Base-by-base conservation (phyloP, 2,113 vertebrate species). In the Odontesthes bonariensis region DNA sequence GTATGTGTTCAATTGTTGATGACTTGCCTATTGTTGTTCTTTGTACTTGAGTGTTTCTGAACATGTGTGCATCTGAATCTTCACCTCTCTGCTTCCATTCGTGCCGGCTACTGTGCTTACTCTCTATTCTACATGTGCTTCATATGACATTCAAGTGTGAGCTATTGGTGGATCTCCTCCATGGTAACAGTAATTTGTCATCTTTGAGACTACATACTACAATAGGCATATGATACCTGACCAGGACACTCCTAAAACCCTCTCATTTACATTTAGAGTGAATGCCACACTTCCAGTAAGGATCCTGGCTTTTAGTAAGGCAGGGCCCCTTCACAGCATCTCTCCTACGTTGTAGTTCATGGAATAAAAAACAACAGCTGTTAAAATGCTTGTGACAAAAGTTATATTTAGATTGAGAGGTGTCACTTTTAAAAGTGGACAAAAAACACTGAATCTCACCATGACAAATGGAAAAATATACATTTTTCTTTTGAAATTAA, bases 251-350 rank as follows among this genome's bases (percentile, higher is more conserved):
- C 75, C 86, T 88, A 87, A 94, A 89, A 84, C 85, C 77, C 61
- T 82, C 92, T 93, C 89, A 95, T 95, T 95, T 94, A 91, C 94
- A 95, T 95, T 95, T 94, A 94, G 93, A 95, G 92, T 94, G 93
- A 93, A 92, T 92, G 85, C 88, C 84, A 86, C 75, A 87, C 82
- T 87, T 82, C 84, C 77, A 77, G 76, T 47, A 71, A 82, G 75
- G 83, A 76, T 86, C 79, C 62, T 27, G 27, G 27, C 27, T 27
- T 27, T 27, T 27, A 27, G 27, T 27, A 27, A 27, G 27, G 27
- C 2, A 27, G 27, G 88, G 79, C 82, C 87, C 87, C 83, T 88
- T 81, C 65, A 69, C 83, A 76, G 79, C 75, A 81, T 82, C 73
- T 85, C 69, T 79, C 64, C 67, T 59, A 82, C 84, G 86, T 90